phyloP scores from a whole-genome alignment of 1,140 invertebrate species.

The Leptinotarsa defecta region DNA sequence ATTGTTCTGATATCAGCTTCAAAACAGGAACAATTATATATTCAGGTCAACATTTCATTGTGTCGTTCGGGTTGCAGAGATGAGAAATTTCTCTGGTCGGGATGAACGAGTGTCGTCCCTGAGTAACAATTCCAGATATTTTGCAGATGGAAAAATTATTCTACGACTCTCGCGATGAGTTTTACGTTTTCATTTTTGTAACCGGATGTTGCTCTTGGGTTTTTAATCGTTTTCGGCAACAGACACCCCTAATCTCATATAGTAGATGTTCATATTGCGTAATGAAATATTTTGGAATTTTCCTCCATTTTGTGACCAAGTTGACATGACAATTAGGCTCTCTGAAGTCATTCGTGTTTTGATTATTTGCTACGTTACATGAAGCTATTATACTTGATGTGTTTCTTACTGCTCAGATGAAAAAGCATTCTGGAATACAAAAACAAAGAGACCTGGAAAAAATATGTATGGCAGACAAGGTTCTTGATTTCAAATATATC shows the following conservation, averaged over 20 bases:
- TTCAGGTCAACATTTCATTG: conserved; percentile 8
- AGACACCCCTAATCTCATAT: neutral
- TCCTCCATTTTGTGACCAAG: too few relatives aligned
- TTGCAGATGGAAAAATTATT: conserved; percentile 4
- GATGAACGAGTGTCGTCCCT: neutral
- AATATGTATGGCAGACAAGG: too few relatives aligned
- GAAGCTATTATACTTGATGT: too few relatives aligned
- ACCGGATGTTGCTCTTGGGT: neutral
- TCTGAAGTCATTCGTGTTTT: too few relatives aligned
- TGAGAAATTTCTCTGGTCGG: neutral
- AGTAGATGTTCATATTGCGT: neutral
- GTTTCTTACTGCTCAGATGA: too few relatives aligned
- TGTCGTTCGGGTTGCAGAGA: neutral
- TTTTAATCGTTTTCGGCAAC: neutral
- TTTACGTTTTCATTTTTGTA: neutral
- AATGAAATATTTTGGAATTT: too few relatives aligned
- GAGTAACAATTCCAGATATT: conserved; percentile 6
- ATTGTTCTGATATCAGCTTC: conserved; percentile 2
- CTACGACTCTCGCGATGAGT: neutral
- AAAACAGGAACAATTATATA: neutral
- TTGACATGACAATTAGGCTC: too few relatives aligned
- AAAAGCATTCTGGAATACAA: too few relatives aligned
- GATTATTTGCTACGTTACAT: too few relatives aligned
- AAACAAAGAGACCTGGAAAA: too few relatives aligned
- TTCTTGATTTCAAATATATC: too few relatives aligned